These are phyloP conservation scores for Phyllostomus hastatus DNA, from an alignment of 2,113 vertebrate genomes.

Conservation along the genomic window DNA sequence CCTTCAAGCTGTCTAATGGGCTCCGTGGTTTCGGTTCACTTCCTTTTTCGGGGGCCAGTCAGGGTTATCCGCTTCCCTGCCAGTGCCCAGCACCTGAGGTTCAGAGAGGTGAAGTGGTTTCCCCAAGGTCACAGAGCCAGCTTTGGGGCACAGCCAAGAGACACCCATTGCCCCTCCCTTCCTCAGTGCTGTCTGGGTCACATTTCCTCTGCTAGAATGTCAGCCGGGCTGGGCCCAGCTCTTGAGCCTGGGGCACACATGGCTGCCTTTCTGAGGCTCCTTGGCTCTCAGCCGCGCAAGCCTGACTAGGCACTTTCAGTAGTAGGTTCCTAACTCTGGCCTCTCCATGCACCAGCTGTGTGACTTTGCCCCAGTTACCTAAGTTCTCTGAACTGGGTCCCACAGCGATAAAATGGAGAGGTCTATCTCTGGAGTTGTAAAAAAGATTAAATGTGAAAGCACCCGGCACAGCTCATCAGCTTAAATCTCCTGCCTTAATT, in stretches of 20 bases:
- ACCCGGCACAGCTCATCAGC: background rate
- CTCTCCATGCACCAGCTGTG: background rate
- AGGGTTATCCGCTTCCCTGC: background rate
- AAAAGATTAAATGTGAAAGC: background rate
- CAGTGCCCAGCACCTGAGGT: background rate
- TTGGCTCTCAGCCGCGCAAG: conserved; percentile 2
- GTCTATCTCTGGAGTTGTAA: background rate
- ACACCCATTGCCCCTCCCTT: background rate
- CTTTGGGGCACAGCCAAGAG: conserved; percentile 22
- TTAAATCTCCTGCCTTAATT: background rate
- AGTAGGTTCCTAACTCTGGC: background rate
- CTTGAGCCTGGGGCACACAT: background rate
- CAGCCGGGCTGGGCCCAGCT: background rate
- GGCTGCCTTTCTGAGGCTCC: conserved; percentile 14
- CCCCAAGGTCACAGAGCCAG: conserved; percentile 34
- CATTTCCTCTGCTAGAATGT: conserved; percentile 6
- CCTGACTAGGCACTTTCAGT: conserved; percentile 42
- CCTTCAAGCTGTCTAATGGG: background rate
- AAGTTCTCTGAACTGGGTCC: conserved; percentile 45
- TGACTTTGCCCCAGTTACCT: background rate
- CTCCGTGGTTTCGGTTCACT: background rate
- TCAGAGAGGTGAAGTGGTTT: conserved; percentile 28
- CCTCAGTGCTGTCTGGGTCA: conserved; percentile 12
- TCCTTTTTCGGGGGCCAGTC: background rate
- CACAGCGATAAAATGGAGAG: background rate